A percentile compares a stretch with the other conserved stretches of the same genome.
These are phyloP conservation scores for Pachypeltis micranthus DNA, from an alignment of 1,140 invertebrate species.

Conservation along the genomic window DNA sequence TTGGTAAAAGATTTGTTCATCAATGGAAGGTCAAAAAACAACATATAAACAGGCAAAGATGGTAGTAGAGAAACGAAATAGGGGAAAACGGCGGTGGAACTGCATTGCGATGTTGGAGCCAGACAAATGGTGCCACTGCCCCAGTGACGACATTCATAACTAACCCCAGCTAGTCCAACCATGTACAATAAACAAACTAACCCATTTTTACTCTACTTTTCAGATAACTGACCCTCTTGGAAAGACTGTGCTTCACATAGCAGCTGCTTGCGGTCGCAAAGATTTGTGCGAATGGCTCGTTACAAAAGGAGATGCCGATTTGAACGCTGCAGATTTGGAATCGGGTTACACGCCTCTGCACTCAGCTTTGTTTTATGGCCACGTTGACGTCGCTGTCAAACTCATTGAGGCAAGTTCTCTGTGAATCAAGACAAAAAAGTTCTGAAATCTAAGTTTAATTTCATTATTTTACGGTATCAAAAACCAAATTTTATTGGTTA, in stretches of 20 bases:
- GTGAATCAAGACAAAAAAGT: no score
- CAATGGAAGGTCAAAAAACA: no score
- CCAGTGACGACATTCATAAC: background rate
- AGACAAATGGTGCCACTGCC: background rate
- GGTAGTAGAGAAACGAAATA: no score
- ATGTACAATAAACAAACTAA: background rate
- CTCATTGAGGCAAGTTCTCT: conserved; percentile 43
- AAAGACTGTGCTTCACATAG: conserved; percentile 52
- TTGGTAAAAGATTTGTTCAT: no score
- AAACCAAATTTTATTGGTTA: no score
- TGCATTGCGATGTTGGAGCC: no score
- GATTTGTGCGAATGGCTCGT: conserved; percentile 54
- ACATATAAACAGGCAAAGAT: no score
- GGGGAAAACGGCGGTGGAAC: no score
- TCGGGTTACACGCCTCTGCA: conserved; percentile 65
- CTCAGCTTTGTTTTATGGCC: conserved; percentile 61
- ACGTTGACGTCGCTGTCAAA: conserved; percentile 48
- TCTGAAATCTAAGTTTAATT: no score
- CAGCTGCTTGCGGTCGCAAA: conserved; percentile 50
- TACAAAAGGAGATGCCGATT: conserved; percentile 41
- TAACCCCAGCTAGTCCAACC: background rate
- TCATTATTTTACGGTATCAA: no score
- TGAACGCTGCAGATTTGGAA: conserved; percentile 52
- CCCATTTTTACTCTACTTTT: conserved; percentile 6
- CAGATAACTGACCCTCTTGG: conserved; percentile 38